Base-by-base conservation (phyloP, 2,888 invertebrate genomes). In the Geophilus truncorum region DNA sequence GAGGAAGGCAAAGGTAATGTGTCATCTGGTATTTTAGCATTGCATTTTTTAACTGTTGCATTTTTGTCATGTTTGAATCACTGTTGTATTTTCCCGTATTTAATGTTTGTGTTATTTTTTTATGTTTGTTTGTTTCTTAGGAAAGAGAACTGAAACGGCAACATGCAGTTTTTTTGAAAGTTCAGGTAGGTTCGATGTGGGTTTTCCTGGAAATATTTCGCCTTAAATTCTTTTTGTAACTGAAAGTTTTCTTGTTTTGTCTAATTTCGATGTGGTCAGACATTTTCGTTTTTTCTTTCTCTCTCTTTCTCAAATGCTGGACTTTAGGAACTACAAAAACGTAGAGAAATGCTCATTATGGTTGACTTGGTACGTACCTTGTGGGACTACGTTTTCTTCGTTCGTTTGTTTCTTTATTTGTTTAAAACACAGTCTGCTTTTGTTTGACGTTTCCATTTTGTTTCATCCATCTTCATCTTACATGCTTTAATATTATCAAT, bases 121-220 rank as follows among this genome's bases (percentile, higher is more conserved):
- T 76, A 7, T 51, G 76, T 85, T 89, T 89, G 88, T 90, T 28
- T 57, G 62, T 32, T 23, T 92, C 80, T 81, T 90, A 96, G 96
- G 96, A 96, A 87, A 91, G 94, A 87, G 96, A 96, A 89, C 88
- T 95, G 86, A 95, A 96, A 88, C 90, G 95, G 85, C 95, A 96
- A 86, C 95, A 96, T 87, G 93, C 94, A 79, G 92, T 94, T 83
- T 90, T 95, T 86, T 89, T 95, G 84, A 95, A 95, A 89, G 95
- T 96, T 89, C 96, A 96, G 93, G 95, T 95, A 90, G 90, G 36
- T 79, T 77, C 18, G 21, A 83, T 62, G 36, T 80, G 78, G 57
- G 32, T 81, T 81, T 83, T 82, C 70, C 81, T 25, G 23, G 9
- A 10, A 9, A 57, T 7, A n/a, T n/a, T n/a, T n/a, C n/a, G n/a